Evolutionary conservation across 2,797 vertebrate species (phyloP), one percentile per base, ranked within the genome.

Genomic region (Acanthurus lineatus): DNA sequence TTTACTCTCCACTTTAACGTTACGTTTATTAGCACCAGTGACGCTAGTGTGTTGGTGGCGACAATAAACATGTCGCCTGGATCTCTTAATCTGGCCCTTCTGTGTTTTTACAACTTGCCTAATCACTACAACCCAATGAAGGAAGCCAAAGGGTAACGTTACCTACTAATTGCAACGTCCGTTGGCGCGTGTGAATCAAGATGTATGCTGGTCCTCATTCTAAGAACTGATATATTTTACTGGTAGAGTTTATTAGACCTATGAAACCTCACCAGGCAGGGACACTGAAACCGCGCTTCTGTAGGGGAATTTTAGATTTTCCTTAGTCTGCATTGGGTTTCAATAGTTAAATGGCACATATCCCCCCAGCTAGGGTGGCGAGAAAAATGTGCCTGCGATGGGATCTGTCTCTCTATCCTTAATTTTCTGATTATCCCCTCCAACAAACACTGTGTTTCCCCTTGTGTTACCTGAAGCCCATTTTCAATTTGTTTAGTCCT

Each of bases 281-380:
- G 20, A 38, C 61, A 35, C 61, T 66, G 53, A 85, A 42, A 28
- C 47, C 64, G 61, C 32, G 16, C 77, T 62, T 83, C 58, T 81
- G 45, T 44, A 3, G 2, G 16, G 89, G 87, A 64, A 75, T 69
- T 89, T 89, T 42, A 76, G 14, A 14, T 79, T 75, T 67, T 58
- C 73, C 51, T 63, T 63, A 68, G 65, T 45, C 17, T 52, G 22
- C 20, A 5, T 22, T 62, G 64, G 74, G 4, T 89, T 85, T 79
- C 67, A 69, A n/a, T 47, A 63, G 8, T 9, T 20, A n/a, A 38
- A 59, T 28, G 4, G 4, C 28, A 28, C 1, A 53, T 65, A 25
- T 52, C 75, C 11, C 22, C 19, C 10, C 7, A 11, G 15, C 5
- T 8, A 5, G 42, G 44, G 7, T 35, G 53, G 56, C 2, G 22